Conservation (phyloP, 2,888 invertebrate genomes). For the Heteromyza rotundicornis region DNA sequence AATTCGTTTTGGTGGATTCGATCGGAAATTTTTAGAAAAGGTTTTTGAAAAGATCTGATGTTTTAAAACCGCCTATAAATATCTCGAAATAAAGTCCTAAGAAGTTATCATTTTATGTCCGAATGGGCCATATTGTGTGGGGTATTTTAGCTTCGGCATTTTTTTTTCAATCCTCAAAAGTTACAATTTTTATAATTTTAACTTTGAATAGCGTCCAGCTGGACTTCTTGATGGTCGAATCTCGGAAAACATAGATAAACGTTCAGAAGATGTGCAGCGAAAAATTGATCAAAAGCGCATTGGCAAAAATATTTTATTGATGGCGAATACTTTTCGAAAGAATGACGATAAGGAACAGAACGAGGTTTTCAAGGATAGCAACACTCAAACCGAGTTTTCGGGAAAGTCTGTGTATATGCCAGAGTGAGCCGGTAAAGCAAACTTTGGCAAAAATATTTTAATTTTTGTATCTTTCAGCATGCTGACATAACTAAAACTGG, state of each 20-base stretch:
- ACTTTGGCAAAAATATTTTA: neutral
- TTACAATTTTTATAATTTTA: conserved; percentile 18
- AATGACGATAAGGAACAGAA: conserved; percentile 21
- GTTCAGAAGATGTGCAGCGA: conserved; percentile 72
- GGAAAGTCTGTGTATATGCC: conserved; percentile 41
- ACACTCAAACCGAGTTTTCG: conserved; percentile 29
- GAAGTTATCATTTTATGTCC: no score
- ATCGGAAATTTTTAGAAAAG: no score
- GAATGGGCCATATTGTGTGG: no score
- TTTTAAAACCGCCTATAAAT: no score
- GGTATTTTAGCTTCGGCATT: no score
- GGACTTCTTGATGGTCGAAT: conserved; percentile 52
- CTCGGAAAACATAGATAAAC: conserved; percentile 56
- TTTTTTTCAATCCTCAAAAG: neutral
- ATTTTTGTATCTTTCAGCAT: conserved; percentile 38
- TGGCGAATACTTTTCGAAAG: conserved; percentile 53
- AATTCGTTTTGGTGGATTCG: no score
- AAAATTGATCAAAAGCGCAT: conserved; percentile 71
- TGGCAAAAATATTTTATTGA: conserved; percentile 64
- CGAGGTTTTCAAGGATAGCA: conserved; percentile 28
- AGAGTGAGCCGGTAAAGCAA: conserved; percentile 40
- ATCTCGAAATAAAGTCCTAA: no score
- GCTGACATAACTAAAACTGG: conserved; percentile 44
- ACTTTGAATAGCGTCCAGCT: conserved; percentile 15
- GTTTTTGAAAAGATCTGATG: no score